phyloP scores from a whole-genome alignment of 2,113 vertebrate genomes.

The Crotophaga sulcirostris region DNA sequence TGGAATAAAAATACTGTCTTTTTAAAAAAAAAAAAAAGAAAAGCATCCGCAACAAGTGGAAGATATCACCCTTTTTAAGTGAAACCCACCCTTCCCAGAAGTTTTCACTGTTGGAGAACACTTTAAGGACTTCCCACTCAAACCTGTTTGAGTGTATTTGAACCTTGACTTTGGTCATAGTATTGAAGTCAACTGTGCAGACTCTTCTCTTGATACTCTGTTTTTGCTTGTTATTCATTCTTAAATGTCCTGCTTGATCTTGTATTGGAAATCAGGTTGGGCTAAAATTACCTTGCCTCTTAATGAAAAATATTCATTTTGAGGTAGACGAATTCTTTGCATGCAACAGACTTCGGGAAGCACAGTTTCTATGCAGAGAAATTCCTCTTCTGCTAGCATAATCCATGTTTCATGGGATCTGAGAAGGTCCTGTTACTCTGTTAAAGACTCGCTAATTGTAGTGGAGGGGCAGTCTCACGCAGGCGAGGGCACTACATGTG shows the following conservation, averaged over 20 bases:
- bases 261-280: background rate
- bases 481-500: fast-evolving
- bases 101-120: background rate
- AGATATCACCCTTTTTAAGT: background rate
- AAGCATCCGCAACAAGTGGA: background rate
- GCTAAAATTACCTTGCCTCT: background rate
- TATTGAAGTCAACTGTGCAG: background rate
- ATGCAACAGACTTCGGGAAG: background rate
- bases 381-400: background rate
- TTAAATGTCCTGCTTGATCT: background rate
- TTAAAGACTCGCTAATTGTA: background rate
- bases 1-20: background rate
- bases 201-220: background rate
- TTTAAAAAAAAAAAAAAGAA: background rate
- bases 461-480: background rate
- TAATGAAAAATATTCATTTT: background rate
- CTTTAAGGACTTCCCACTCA: background rate
- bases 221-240: background rate
- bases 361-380: background rate
- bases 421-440: background rate
- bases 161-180: background rate
- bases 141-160: background rate
- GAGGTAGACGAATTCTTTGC: background rate
- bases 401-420: fast-evolving
- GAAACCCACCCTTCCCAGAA: background rate